Conservation (phyloP, 2,888 invertebrate species). For the Sesia bembeciformis region DNA sequence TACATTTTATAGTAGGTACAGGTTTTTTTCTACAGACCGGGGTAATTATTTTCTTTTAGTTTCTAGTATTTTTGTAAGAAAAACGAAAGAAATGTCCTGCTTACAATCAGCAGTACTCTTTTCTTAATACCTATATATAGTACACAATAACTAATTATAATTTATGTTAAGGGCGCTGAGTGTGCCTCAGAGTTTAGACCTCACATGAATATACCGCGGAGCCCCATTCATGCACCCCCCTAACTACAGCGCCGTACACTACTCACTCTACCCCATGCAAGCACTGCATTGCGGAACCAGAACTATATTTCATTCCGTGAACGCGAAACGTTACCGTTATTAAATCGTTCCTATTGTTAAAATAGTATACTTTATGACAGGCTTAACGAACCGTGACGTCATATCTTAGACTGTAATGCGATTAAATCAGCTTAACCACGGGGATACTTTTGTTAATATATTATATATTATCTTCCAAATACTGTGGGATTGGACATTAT, state of each 20-base stretch:
- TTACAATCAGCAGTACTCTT: too few relatives aligned
- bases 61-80: too few relatives aligned
- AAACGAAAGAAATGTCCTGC: too few relatives aligned
- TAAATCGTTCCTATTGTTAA: conserved; percentile 47
- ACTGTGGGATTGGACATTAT: too few relatives aligned
- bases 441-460: not conserved
- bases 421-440: not conserved
- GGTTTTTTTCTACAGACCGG: too few relatives aligned
- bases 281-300: conserved; percentile 67
- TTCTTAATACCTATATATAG: too few relatives aligned
- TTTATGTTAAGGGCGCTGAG: not conserved
- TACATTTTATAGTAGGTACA: too few relatives aligned
- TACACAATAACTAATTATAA: not conserved
- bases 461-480: not conserved
- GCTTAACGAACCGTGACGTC: conserved; percentile 47
- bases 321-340: conserved; percentile 51
- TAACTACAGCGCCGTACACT: conserved; percentile 3
- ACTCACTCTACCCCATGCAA: conserved; percentile 46
- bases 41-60: too few relatives aligned
- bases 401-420: conserved; percentile 10
- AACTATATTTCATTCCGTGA: conserved; percentile 66
- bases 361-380: conserved; percentile 41
- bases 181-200: not conserved
- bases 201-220: not conserved
- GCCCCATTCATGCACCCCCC: not conserved